These are phyloP conservation scores for Myotis yumanensis DNA, from an alignment of 2,113 vertebrate genomes.

Conservation along the genomic window DNA sequence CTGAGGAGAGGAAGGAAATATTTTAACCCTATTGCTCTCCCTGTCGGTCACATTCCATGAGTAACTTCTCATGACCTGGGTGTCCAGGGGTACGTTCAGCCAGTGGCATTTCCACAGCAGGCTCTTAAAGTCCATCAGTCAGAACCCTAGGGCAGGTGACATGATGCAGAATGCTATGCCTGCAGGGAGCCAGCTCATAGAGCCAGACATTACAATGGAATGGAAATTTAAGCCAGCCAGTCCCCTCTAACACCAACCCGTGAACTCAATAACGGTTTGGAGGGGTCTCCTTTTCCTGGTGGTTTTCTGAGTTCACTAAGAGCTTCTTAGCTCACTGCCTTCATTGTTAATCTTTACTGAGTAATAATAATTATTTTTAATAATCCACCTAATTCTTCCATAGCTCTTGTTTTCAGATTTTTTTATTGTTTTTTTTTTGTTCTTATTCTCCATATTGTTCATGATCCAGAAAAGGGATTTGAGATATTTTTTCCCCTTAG, in stretches of 20 bases:
- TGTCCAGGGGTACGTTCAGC: background rate
- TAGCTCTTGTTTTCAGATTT: background rate
- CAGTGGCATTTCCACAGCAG: background rate
- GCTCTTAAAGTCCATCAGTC: background rate
- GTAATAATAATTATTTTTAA: background rate
- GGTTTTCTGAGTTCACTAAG: slow-evolving; percentile 25
- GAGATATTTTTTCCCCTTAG: background rate
- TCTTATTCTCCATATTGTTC: background rate
- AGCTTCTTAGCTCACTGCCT: background rate
- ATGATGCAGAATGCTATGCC: background rate
- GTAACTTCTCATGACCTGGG: background rate
- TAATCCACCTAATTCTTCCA: background rate
- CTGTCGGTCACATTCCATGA: background rate
- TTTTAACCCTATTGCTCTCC: background rate
- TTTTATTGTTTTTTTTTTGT: background rate
- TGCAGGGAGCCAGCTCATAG: background rate
- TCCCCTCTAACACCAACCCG: background rate
- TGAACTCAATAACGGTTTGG: background rate
- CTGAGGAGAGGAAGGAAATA: background rate
- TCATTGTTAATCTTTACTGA: background rate
- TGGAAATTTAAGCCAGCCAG: background rate
- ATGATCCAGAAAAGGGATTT: background rate
- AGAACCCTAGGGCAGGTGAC: background rate
- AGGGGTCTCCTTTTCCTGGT: background rate
- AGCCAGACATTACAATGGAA: background rate